Conservation (phyloP, 30 jellyfish, hydroid and myxozoan genomes). For the Cassiopea andromeda region DNA sequence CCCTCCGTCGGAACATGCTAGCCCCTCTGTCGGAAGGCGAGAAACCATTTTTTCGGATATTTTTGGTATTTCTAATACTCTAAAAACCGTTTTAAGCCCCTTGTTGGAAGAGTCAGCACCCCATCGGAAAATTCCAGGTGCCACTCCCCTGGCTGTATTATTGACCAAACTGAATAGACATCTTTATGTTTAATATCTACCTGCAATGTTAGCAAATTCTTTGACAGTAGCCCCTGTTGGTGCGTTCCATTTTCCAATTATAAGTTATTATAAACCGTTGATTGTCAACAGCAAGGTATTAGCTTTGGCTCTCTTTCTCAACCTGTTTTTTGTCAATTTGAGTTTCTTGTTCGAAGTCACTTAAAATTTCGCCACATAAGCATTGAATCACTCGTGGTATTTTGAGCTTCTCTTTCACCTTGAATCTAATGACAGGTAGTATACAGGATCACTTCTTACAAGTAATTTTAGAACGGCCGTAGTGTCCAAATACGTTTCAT, state of each 20-base stretch:
- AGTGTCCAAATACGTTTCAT: conserved; percentile 3
- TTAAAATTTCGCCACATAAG: conserved; percentile 33
- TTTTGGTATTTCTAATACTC: no score
- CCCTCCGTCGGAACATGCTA: no score
- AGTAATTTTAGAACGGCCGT: background rate
- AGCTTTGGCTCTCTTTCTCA: background rate
- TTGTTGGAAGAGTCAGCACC: no score
- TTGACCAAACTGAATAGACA: background rate
- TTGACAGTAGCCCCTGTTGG: background rate
- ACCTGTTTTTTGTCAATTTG: conserved; percentile 40
- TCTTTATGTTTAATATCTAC: background rate
- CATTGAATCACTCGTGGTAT: conserved; percentile 40
- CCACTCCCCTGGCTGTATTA: background rate
- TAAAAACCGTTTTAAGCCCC: no score
- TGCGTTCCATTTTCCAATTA: background rate
- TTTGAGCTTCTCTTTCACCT: conserved; percentile 45
- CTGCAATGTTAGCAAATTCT: no score
- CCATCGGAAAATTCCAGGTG: background rate
- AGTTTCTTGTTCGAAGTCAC: conserved; percentile 11
- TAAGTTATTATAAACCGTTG: background rate
- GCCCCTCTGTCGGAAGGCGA: no score
- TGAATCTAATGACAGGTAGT: conserved; percentile 43
- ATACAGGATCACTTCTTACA: background rate
- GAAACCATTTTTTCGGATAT: no score
- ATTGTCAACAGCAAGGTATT: background rate